Conservation (phyloP, 2,888 invertebrate genomes). For the Busseola fusca region DNA sequence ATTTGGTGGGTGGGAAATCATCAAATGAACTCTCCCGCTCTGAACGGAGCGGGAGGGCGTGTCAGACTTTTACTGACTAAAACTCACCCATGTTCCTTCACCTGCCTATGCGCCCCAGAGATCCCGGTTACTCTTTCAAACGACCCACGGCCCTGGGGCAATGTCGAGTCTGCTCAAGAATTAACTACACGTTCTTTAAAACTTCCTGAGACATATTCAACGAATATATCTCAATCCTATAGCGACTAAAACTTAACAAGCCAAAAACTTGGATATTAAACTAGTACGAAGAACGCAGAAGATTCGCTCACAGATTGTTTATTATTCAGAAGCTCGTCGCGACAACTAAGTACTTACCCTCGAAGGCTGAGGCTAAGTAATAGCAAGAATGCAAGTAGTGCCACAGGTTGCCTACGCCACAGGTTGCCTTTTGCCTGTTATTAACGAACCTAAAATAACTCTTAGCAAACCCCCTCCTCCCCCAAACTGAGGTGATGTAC, state of each 20-base stretch:
- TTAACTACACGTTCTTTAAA: constrained; percentile 1
- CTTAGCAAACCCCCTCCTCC: constrained; percentile 47
- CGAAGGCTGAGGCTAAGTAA: constrained; percentile 34
- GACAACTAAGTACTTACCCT: constrained; percentile 27
- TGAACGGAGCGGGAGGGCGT: too few species aligned
- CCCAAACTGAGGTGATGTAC: constrained; percentile 36
- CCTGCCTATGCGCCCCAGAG: too few species aligned
- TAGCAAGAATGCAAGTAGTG: constrained; percentile 57
- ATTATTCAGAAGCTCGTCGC: constrained; percentile 21
- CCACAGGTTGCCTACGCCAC: constrained; percentile 77
- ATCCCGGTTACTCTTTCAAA: too few species aligned
- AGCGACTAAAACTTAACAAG: constrained; percentile 1
- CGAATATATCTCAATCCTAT: not conserved
- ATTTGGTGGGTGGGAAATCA: too few species aligned
- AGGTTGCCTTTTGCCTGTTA: constrained; percentile 77
- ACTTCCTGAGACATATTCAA: constrained; percentile 9
- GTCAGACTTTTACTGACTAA: too few species aligned
- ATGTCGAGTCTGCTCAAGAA: not conserved
- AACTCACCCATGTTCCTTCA: too few species aligned
- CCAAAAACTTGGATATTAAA: constrained; percentile 13
- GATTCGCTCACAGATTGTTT: not conserved
- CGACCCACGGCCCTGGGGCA: too few species aligned
- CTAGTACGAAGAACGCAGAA: not conserved
- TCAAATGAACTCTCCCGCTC: too few species aligned
- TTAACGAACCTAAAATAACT: constrained; percentile 74